Evolutionary conservation across 2,888 invertebrate species (phyloP), one percentile per base, ranked within the genome.

Genomic region (Myathropa florea): DNA sequence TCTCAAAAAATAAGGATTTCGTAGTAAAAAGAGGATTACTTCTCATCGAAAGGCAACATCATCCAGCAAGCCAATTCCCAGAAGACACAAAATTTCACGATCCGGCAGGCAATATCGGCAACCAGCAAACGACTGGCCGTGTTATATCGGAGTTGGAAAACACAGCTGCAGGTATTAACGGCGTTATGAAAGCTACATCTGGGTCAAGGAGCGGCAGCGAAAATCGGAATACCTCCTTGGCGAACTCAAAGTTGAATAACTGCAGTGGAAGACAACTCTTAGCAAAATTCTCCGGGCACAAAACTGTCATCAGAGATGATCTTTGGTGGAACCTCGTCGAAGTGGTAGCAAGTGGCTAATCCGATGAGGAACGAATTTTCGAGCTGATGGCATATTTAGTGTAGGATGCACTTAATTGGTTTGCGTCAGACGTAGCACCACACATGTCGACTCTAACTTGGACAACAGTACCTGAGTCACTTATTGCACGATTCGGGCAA

Each of bases 361-460:
- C 55, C 4, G 55, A 55, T 55, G 23, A 12, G 21, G 55, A 55
- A 55, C 55, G 55, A 6, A 23, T 55, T 23, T 68, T 68, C 14
- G 67, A 68, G 23, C 68, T 57, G 1, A 68, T 55, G 68, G 70
- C 70, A 12, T 60, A 60, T 39, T 55, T 71, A 2, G 39, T 59
- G 12, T 26, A 71, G 39, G 60, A 71, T 26, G 70, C 59, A 3
- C 70, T 71, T 24, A 59, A 36, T 33, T 70, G 36, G 57, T 59
- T 60, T 14, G 70, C 68, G 21, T 68, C 59, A 60, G 70, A 70
- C 10, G 70, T 70, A 39, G 36, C 70, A 33, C 70, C 70, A 59
- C 59, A 70, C 26, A 70, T 68, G 57, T 21, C 68, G 18, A 57
- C 30, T 26, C 68, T 33, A 24, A 71, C 60, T 7, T 36, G 39